Evolutionary conservation across 2,113 vertebrate species (phyloP), one percentile per base, ranked within the genome.

Genomic region (Seriola quinqueradiata): DNA sequence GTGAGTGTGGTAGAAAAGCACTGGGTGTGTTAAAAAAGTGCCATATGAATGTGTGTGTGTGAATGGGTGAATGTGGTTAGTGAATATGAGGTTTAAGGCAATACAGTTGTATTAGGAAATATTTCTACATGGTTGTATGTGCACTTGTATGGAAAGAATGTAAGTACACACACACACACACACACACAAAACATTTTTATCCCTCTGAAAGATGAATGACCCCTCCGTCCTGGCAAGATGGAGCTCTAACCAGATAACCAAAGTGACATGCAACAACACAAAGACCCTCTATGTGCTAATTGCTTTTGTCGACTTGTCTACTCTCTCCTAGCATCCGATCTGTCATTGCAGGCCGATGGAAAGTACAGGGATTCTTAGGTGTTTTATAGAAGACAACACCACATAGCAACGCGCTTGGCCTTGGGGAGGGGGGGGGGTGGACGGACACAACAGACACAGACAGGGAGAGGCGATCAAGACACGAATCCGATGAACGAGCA

Each of bases 241-340:
- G 72, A 74, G 75, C 76, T 66, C 4, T 17, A 73, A 70, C 77
- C 44, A 75, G 72, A 82, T 70, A 84, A 85, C 54, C 70, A 77
- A 87, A 75, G 65, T 70, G 81, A 89, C 83, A 69, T 23, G 71
- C 78, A 79, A 82, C 77, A 79, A 83, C 80, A 86, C 52, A 34
- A 38, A 80, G 70, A 23, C 77, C 70, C 59, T 84, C 77, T 23
- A 87, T 61, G 78, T 79, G 90, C 78, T 91, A 92, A 94, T 93
- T 93, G 84, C 84, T 87, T 92, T 88, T 64, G 73, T 77, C n/a
- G 75, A 67, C 79, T 81, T 81, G 82, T 78, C 78, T n/a, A n/a
- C 80, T 83, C 44, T 59, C 59, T 85, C 57, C 36, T 38, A 44
- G 68, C 75, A 67, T 42, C 54, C 25, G 5, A 87, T 77, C 59